These are phyloP conservation scores for Idaea straminata DNA, from an alignment of 2,888 invertebrate species.

Conservation along the genomic window DNA sequence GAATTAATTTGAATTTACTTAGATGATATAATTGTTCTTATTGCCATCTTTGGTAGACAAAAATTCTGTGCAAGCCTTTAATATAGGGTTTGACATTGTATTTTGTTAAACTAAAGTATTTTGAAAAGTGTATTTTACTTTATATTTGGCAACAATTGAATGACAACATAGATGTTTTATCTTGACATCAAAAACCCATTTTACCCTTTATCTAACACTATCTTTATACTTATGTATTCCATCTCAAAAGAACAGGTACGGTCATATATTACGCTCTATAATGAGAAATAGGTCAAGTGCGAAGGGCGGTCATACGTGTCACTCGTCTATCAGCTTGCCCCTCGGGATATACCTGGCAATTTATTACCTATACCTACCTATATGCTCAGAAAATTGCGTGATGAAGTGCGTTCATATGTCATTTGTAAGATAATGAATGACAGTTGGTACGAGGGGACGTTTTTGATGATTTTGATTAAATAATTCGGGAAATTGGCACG, in stretches of 20 bases:
- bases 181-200: background rate
- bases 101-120: background rate
- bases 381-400: background rate
- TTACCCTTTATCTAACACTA: background rate
- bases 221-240: background rate
- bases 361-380: background rate
- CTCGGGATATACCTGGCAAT: background rate
- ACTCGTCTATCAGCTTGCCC: background rate
- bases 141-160: background rate
- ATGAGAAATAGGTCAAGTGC: constrained; percentile 1
- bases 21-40: background rate
- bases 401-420: background rate
- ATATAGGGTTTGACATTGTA: background rate
- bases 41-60: background rate
- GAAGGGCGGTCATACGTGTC: constrained; percentile 1
- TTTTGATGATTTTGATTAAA: background rate
- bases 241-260: background rate
- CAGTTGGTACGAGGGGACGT: background rate
- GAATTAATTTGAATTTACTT: background rate
- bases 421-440: background rate
- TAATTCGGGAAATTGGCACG: background rate
- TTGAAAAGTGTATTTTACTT: background rate
- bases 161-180: background rate
- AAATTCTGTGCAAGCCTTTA: background rate
- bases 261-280: background rate